Conservation (phyloP, 2,888 invertebrate species). For the Diabrotica balteata region DNA sequence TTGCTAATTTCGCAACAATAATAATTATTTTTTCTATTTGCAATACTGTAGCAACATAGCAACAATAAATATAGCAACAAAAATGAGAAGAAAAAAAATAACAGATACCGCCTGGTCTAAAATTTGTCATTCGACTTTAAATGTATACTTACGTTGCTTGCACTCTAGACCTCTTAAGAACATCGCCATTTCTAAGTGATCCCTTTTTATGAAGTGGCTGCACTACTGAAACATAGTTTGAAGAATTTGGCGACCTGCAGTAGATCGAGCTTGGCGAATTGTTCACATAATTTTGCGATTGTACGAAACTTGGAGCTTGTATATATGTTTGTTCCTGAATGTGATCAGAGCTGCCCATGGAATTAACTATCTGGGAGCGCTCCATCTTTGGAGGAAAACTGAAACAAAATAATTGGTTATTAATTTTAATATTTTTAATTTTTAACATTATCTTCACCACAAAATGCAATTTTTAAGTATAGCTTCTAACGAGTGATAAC, state of each 20-base stretch:
- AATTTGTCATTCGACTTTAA: too few relatives aligned
- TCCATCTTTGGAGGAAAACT: conserved; percentile 62
- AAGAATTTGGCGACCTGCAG: conserved; percentile 55
- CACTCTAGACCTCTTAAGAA: conserved; percentile 70
- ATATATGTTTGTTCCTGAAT: conserved; percentile 60
- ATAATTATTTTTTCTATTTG: too few relatives aligned
- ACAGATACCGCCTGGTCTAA: too few relatives aligned
- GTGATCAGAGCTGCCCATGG: conserved; percentile 55
- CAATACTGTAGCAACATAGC: too few relatives aligned
- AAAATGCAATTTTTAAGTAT: too few relatives aligned
- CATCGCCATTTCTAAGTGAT: conserved; percentile 70
- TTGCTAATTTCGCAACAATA: too few relatives aligned
- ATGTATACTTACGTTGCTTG: conserved; percentile 70
- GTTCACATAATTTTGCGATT: conserved; percentile 56
- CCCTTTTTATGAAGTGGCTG: conserved; percentile 71
- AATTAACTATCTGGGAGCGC: conserved; percentile 56
- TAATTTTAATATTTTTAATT: neutral
- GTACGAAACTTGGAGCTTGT: conserved; percentile 59
- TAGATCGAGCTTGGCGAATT: conserved; percentile 55
- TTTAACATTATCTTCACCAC: too few relatives aligned
- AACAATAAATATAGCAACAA: too few relatives aligned
- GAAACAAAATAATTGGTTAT: conserved; percentile 44
- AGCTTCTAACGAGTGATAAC: too few relatives aligned
- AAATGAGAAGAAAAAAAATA: too few relatives aligned
- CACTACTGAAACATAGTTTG: conserved; percentile 55